Conservation (phyloP, 2,797 vertebrate species). For the Knipowitschia caucasica region DNA sequence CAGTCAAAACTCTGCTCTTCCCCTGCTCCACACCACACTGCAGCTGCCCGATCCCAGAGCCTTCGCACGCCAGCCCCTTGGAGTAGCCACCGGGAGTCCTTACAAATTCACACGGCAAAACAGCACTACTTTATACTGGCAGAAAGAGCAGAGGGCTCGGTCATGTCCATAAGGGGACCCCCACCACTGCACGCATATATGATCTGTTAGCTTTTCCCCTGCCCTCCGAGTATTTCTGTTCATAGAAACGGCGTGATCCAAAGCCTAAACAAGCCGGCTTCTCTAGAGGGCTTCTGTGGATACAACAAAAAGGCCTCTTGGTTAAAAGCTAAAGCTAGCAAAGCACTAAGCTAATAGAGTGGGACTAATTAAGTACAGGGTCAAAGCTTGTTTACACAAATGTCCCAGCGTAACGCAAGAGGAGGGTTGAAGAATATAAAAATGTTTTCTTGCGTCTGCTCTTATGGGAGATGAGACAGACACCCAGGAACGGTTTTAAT, state of each 20-base stretch:
- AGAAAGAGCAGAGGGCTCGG: constrained; percentile 49
- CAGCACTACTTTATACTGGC: constrained; percentile 61
- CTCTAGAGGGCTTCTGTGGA: constrained; percentile 60
- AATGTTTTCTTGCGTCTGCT: constrained; percentile 56
- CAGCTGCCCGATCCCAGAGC: constrained; percentile 59
- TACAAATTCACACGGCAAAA: constrained; percentile 66
- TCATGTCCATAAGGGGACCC: constrained; percentile 52
- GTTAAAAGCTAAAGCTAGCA: constrained; percentile 49
- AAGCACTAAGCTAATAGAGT: constrained; percentile 64
- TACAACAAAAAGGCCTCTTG: constrained; percentile 54
- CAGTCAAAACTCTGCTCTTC: constrained; percentile 38
- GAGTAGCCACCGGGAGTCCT: constrained; percentile 63
- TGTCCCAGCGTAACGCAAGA: constrained; percentile 48
- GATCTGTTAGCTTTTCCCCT: constrained; percentile 65
- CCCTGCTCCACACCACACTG: constrained; percentile 28
- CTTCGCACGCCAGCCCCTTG: constrained; percentile 45
- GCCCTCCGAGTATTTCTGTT: constrained; percentile 56
- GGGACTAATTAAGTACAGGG: constrained; percentile 67
- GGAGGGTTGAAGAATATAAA: constrained; percentile 44
- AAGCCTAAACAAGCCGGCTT: constrained; percentile 48
- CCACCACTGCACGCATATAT: constrained; percentile 40
- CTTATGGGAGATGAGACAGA: constrained; percentile 57
- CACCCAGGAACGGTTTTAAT: constrained; percentile 69
- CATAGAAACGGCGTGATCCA: constrained; percentile 55
- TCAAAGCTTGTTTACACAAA: constrained; percentile 61